These are phyloP conservation scores for Pollachius pollachius DNA, from an alignment of 2,113 vertebrate genomes.

Conservation along the genomic window DNA sequence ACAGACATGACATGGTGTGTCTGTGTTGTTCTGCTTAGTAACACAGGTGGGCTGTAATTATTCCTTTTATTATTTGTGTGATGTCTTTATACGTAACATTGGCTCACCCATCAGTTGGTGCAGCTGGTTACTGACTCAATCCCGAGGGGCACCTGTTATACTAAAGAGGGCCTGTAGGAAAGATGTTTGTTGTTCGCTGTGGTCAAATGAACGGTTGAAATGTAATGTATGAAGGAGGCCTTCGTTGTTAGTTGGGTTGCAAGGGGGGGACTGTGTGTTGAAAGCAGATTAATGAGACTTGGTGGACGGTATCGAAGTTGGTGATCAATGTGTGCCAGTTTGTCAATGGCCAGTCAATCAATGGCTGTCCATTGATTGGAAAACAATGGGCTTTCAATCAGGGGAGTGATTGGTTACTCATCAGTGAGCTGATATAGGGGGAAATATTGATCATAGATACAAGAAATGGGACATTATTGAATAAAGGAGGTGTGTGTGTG, in stretches of 20 bases:
- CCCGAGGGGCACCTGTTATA: too few species aligned
- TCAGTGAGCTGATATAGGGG: slow-evolving; percentile 26
- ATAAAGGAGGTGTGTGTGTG: neutral
- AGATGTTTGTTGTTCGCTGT: too few species aligned
- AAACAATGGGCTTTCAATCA: slow-evolving; percentile 39
- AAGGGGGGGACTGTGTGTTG: slow-evolving; percentile 14
- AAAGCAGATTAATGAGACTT: neutral
- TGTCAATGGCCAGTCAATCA: slow-evolving; percentile 9
- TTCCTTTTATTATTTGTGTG: neutral
- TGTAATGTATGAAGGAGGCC: too few species aligned
- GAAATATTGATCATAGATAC: slow-evolving; percentile 13
- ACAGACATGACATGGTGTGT: neutral
- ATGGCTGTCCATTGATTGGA: slow-evolving; percentile 22
- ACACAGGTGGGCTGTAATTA: neutral
- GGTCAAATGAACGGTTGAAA: too few species aligned
- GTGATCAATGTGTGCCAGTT: slow-evolving; percentile 27
- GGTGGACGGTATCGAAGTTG: neutral
- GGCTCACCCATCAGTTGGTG: too few species aligned
- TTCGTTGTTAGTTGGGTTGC: too few species aligned
- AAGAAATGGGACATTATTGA: too few species aligned
- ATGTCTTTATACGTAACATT: too few species aligned
- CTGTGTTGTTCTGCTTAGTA: neutral
- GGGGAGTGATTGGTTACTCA: slow-evolving; percentile 40
- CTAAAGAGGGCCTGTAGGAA: too few species aligned
- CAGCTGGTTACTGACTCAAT: too few species aligned